Evolutionary conservation across 2,888 invertebrate species (phyloP), one percentile per base, ranked within the genome.

Genomic region (Chalcosyrphus nemorum): DNA sequence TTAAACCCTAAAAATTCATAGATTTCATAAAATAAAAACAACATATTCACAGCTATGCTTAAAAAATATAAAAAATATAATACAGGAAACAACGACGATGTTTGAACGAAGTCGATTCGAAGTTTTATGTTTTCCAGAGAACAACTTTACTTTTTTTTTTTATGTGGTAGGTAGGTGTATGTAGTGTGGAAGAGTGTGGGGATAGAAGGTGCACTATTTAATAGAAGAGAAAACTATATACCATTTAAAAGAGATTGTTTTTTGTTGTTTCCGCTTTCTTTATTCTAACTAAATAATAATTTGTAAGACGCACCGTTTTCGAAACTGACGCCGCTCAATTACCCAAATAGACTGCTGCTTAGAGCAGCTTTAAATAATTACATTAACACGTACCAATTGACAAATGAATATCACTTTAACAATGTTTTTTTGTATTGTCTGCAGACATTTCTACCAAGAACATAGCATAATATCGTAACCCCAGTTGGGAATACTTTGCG

Each of bases 321-420:
- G 7, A 76, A 81, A 81, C 81, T 61, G 17, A 15, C 63, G 77
- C 24, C 65, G 19, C 45, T 63, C 6, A 24, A 56, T 72, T 47
- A 59, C 19, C 27, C 24, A 66, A 13, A 76, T 19, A 24, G 17
- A 38, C 27, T 21, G 7, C 47, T 66, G 66, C 77, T 77, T 68
- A 6, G 0, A 82, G 82, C 77, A 72, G 61, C 27, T 24, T 27
- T 74, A 45, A 43, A 5, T 50, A 56, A 50, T 56, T 47, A 68
- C 54, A 77, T 68, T 63, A 77, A 72, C 61, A 75, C 61, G 19
- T 74, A 72, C 68, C 77, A 82, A 82, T 82, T 82, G 82, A 82
- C 82, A 82, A 82, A 82, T 74, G 72, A 82, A 82, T 82, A 82
- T 82, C 82, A 82, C 82, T 63, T 47, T 74, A 74, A 81, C 74